Percentiles rank a stretch among this genome's conserved stretches.
Conservation (phyloP, 2,888 invertebrate genomes). For the Xylocampa areola region DNA sequence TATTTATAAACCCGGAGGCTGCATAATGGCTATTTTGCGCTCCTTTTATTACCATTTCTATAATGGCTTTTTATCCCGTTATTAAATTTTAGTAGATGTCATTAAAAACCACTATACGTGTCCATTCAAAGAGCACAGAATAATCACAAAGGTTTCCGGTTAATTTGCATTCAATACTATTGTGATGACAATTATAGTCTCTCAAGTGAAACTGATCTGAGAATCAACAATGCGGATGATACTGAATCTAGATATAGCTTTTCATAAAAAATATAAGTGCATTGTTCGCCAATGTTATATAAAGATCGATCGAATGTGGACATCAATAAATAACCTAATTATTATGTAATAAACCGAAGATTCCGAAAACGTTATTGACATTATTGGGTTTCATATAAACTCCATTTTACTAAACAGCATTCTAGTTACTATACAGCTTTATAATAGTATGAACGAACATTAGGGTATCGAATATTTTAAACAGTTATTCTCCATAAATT, state of each 20-base stretch:
- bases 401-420: too few relatives aligned
- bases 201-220: slow-evolving; percentile 43
- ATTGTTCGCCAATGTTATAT: not conserved
- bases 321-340: too few relatives aligned
- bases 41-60: slow-evolving; percentile 43
- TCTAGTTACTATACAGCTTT: too few relatives aligned
- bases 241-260: slow-evolving; percentile 7
- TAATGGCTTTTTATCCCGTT: slow-evolving; percentile 36
- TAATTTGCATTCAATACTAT: slow-evolving; percentile 80
- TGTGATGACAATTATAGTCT: slow-evolving; percentile 64
- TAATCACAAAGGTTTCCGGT: slow-evolving; percentile 69
- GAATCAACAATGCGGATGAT: slow-evolving; percentile 28
- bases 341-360: too few relatives aligned
- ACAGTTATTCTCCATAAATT: not conserved
- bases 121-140: slow-evolving; percentile 51
- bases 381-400: too few relatives aligned
- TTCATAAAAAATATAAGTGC: slow-evolving; percentile 1
- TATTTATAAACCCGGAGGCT: slow-evolving; percentile 20
- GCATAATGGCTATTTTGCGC: slow-evolving; percentile 19
- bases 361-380: too few relatives aligned
- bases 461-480: not conserved
- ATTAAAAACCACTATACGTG: slow-evolving; percentile 49
- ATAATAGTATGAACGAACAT: too few relatives aligned
- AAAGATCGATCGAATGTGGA: too few relatives aligned
- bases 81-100: slow-evolving; percentile 44